Evolutionary conservation across 1,140 invertebrate species (phyloP).

Genomic region (Temnothorax nylanderi): DNA sequence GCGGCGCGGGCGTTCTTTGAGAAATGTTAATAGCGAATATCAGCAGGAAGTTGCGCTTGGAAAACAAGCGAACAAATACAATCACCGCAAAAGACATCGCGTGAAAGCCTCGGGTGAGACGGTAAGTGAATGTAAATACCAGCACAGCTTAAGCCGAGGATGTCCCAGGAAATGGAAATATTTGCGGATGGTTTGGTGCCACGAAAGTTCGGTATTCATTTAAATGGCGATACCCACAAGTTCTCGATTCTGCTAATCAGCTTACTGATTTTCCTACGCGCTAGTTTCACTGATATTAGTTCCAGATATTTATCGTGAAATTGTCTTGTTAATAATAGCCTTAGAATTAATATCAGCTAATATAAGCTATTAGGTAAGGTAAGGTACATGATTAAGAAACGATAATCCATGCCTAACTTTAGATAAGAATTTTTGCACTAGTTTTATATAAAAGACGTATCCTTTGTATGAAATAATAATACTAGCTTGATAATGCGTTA

Average conservation of each 20-base stretch:
- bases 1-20: background rate
- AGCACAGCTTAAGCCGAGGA: slow-evolving; percentile 55
- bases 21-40: slow-evolving; percentile 35
- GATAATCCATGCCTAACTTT: slow-evolving; percentile 21
- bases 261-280: slow-evolving; percentile 59
- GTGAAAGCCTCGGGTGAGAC: slow-evolving; percentile 33
- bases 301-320: slow-evolving; percentile 18
- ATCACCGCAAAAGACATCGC: slow-evolving; percentile 47
- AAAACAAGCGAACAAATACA: slow-evolving; percentile 30
- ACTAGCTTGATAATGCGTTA: background rate
- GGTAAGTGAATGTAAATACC: slow-evolving; percentile 68
- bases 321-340: background rate
- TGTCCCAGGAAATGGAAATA: slow-evolving; percentile 70
- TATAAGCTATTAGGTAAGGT: background rate
- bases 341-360: background rate
- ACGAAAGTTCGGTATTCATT: slow-evolving; percentile 66
- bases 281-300: slow-evolving; percentile 5
- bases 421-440: background rate
- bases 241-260: slow-evolving; percentile 60
- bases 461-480: background rate
- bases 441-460: background rate
- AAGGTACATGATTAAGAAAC: background rate
- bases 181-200: slow-evolving; percentile 67
- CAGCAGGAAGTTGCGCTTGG: background rate
- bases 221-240: slow-evolving; percentile 60